A percentile compares a stretch with the other conserved stretches of the same genome.
Evolutionary conservation across 1,140 invertebrate species (phyloP).

Genomic region (Pseudomyrmex concolor): DNA sequence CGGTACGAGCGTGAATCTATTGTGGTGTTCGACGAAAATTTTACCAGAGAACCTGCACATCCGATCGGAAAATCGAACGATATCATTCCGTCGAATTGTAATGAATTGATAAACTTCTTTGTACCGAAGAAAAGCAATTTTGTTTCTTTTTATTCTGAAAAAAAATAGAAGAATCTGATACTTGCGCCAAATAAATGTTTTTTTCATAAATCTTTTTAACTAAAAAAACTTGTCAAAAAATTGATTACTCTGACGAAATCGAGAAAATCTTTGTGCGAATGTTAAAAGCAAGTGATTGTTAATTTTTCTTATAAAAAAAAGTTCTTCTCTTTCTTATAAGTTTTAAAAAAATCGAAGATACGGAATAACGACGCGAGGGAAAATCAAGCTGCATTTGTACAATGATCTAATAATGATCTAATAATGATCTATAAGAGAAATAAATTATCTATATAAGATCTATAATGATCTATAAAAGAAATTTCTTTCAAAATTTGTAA

Average conservation of each 20-base stretch:
- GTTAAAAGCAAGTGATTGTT: not conserved
- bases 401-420: not conserved
- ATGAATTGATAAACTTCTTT: not conserved
- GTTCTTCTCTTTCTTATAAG: not conserved
- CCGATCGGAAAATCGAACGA: not conserved
- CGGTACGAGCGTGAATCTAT: conserved; percentile 1
- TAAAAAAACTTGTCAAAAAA: not conserved
- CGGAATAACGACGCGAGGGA: not conserved
- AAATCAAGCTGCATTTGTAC: not conserved
- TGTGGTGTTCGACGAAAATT: not conserved
- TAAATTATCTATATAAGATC: not conserved
- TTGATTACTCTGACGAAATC: not conserved
- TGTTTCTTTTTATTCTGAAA: not conserved
- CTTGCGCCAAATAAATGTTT: not conserved
- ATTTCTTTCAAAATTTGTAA: conserved; percentile 5
- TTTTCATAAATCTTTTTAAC: not conserved
- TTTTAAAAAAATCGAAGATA: not conserved
- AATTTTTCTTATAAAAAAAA: not conserved
- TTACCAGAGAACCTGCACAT: not conserved
- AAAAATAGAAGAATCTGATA: not conserved
- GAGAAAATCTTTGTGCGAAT: not conserved
- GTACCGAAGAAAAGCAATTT: not conserved
- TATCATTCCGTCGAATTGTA: not conserved
- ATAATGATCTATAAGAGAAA: not conserved
- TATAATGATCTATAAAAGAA: not conserved